phyloP scores from a whole-genome alignment of 2,797 vertebrate species.

The Clarias pachynema region DNA sequence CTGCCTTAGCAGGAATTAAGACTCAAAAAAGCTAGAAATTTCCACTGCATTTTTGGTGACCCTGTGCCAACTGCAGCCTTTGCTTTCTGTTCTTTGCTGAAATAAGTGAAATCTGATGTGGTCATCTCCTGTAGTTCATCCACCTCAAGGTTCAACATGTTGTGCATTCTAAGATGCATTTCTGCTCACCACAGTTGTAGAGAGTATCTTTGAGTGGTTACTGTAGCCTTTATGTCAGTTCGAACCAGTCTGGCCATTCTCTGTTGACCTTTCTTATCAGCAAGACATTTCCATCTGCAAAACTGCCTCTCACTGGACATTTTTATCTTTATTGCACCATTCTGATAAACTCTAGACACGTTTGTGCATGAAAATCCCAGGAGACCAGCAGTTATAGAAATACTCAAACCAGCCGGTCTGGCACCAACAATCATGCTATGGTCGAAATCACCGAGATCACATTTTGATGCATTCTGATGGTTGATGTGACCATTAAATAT shows the following conservation, averaged over 20 bases:
- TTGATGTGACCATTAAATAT: not conserved
- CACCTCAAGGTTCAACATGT: not conserved
- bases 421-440: not conserved
- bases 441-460: not conserved
- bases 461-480: not conserved
- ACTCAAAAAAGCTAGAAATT: not conserved
- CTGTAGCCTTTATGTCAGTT: not conserved
- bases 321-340: conserved; percentile 14
- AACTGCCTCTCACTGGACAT: not conserved
- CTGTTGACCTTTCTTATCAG: not conserved
- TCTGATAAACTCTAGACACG: not conserved
- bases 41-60: not conserved
- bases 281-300: not conserved
- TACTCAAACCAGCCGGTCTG: not conserved
- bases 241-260: not conserved
- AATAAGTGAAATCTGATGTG: not conserved
- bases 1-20: not conserved
- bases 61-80: not conserved
- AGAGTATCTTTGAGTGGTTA: not conserved
- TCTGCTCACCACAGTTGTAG: not conserved
- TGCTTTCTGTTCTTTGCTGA: not conserved
- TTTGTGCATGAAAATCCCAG: not conserved
- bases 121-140: not conserved
- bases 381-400: conserved; percentile 5
- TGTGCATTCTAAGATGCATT: conserved; percentile 5